Evolutionary conservation across 2,888 invertebrate species (phyloP), one percentile per base, ranked within the genome.

Genomic region (Toxonevra muliebris): DNA sequence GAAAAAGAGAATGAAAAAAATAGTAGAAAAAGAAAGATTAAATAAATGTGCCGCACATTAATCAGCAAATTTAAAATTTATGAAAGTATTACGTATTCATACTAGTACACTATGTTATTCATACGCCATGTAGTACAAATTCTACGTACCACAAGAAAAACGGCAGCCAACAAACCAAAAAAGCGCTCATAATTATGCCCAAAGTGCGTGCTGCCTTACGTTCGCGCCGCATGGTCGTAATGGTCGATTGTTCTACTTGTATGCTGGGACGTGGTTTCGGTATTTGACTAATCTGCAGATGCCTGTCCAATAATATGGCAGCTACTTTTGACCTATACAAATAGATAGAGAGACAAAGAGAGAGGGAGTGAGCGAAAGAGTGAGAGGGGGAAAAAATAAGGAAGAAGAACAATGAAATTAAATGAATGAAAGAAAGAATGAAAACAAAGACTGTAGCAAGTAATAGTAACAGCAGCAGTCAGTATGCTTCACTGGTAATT

Each of bases 111-210:
- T 30, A 4, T 2, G 30, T 30, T 7, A 30, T 30, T 4, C 30
- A 4, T 7, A 7, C 30, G 8, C 11, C n/a, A 1, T 1, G 4
- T 17, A 13, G 17, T 4, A 11, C 13, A 13, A 11, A 11, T 42
- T 17, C 17, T 55, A 79, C 88, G 87, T 85, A 93, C 96, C 97
- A 97, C 68, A 95, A 87, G 85, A 97, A 97, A 88, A 97, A 97
- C 7, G 97, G 97, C 73, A 96, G 88, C 96, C 97, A 97, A 85
- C 97, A 97, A 9, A 96, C 90, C 70, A 97, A 87, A 85, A 97
- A 97, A 0, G 95, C 96, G 43, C 96, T 96, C 92, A 97, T 97
- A 81, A 97, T 97, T 82, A 97, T 96, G 66, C 97, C 97, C 54
- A 97, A 88, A 12, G 97, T 97, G 80, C 96, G 90, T 2, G 97